Evolutionary conservation across 2,113 vertebrate species (phyloP), one percentile per base, ranked within the genome.

Genomic region (Machaerirhynchus nigripectus): DNA sequence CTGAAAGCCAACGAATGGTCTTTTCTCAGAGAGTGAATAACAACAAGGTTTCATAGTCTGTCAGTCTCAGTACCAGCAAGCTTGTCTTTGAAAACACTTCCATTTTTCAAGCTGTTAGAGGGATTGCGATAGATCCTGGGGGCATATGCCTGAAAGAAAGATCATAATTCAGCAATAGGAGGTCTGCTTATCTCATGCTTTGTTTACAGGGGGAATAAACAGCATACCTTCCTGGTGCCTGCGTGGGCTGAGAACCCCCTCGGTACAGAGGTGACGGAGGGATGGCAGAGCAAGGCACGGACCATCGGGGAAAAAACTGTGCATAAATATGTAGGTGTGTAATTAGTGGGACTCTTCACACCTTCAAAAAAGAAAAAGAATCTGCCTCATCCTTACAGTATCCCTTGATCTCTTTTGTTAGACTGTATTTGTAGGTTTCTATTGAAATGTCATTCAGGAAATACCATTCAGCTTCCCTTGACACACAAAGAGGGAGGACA

Each of bases 151-250:
- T 97, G 97, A 96, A 98, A 98, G 97, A 95, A 94, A 96, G 96
- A 96, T 97, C 97, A 98, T 98, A 97, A 98, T 96, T 97, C 94
- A 98, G 87, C 97, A 79, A 89, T 74, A 97, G 96, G 97, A 97
- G 97, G 96, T 94, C 97, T 95, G 96, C 97, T 97, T 96, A 94
- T 96, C 98, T 98, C 96, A 79, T 5, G 87, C 86, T 97, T 89
- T 97, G 94, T 97, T 95, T 90, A 94, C 71, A 71, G 44, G 59
- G 52, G n/a, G 52, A 63, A 90, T 94, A 92, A 96, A 95, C 93
- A 95, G 74, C 44, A 78, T 84, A 95, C 96, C 95, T 97, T 86
- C 90, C 91, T 75, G 65, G 30, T 73, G 84, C 73, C 89, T 91
- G 61, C 24, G 56, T 40, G 73, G 90, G 84, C 91, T 95, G 85